Base-by-base conservation (phyloP, 1,140 invertebrate species). In the Lordiphosa stackelbergi region DNA sequence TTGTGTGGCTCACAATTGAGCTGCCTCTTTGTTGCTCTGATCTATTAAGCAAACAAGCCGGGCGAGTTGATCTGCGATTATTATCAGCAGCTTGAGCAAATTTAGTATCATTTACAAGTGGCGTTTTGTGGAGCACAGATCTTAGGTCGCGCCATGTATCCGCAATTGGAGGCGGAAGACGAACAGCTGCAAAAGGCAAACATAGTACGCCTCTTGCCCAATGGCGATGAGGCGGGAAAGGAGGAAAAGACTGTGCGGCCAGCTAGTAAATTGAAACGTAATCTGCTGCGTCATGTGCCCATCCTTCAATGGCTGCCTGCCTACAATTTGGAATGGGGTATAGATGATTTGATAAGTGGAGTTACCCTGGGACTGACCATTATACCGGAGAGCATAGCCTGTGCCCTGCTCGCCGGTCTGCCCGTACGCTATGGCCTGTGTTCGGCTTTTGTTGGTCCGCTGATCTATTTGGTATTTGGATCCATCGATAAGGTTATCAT, bases 401-500 rank as follows among this genome's bases (percentile, higher is more conserved):
- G 95, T 75, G 94, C 95, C 19, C 88, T 91, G 47, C 88, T 96
- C 2, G 94, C 94, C 2, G 91, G 92, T 28, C 83, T 95, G 36
- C 91, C 91, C 0, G 89, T 92, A 1, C 91, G 95, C 77, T 90
- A 90, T 83, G 92, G 87, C 1, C 63, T 88, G 1, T 88, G 85
- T 47, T 88, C 87, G 13, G 86, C 87, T 0, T 88, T 88, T 12
- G 73, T 88, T 92, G 94, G 95, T 88, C 91, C 93, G 54, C 94
- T 98, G 74, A 88, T 97, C 9, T 98, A 98, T 87, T 88, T 94
- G 45, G 79, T 97, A 43, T 92, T 99, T 69, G 97, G 97, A 1
- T 96, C 95, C 1, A 93, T 96, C 19, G 95, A 94, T 88, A 94
- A 98, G 89, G 93, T 98, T 8, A 96, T 95, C 0, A 95, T 97